These are phyloP conservation scores for Epinephelus malabaricus DNA, from an alignment of 2,797 vertebrate species.

Conservation along the genomic window DNA sequence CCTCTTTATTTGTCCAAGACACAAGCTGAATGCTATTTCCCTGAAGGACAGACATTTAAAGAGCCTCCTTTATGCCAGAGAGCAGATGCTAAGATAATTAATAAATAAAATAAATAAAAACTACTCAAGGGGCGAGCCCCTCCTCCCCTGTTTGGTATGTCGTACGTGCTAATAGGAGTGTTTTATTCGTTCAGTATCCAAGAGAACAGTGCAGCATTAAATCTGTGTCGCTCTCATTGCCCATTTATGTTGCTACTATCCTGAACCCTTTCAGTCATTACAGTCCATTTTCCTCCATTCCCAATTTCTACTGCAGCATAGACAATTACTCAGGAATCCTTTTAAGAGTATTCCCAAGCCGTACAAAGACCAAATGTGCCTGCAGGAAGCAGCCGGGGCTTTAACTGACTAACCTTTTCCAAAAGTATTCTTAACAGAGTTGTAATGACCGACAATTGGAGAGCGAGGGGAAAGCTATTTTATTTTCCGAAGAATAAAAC, in stretches of 20 bases:
- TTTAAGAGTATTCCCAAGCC: slow-evolving; percentile 74
- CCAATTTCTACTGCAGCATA: slow-evolving; percentile 69
- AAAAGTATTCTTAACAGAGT: slow-evolving; percentile 58
- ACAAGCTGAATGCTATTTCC: slow-evolving; percentile 33
- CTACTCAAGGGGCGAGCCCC: background rate
- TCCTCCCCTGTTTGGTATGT: slow-evolving; percentile 26
- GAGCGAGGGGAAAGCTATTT: slow-evolving; percentile 38
- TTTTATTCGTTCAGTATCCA: slow-evolving; percentile 60
- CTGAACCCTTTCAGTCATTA: slow-evolving; percentile 69
- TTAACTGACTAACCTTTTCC: slow-evolving; percentile 66
- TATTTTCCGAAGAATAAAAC: slow-evolving; percentile 56
- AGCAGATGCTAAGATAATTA: slow-evolving; percentile 45
- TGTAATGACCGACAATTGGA: slow-evolving; percentile 57
- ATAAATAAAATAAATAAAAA: slow-evolving; percentile 58
- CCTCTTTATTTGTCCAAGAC: slow-evolving; percentile 53
- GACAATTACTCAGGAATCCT: slow-evolving; percentile 82
- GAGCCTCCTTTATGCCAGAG: slow-evolving; percentile 10
- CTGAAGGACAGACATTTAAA: slow-evolving; percentile 33
- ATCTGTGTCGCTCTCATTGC: slow-evolving; percentile 41
- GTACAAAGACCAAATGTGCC: slow-evolving; percentile 62
- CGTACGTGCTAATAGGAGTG: slow-evolving; percentile 44
- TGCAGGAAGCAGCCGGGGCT: slow-evolving; percentile 58
- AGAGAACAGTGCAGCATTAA: slow-evolving; percentile 45
- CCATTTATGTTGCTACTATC: slow-evolving; percentile 63
- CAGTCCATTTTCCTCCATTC: slow-evolving; percentile 70